Conservation (phyloP, 2,888 invertebrate species). For the Drosophila koepferae region DNA sequence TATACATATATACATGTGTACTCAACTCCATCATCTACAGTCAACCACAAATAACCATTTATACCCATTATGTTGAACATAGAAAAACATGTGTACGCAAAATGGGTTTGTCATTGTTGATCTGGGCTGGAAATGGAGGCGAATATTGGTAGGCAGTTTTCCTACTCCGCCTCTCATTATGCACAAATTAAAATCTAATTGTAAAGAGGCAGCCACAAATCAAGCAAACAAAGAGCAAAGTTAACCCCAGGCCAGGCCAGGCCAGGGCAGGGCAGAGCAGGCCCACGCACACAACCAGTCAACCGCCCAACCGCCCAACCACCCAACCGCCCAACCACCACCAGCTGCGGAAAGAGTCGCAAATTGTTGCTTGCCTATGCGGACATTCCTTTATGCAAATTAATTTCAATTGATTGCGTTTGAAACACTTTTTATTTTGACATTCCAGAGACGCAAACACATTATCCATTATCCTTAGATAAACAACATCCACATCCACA, state of each 20-base stretch:
- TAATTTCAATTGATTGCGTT: constrained; percentile 80
- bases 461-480: constrained; percentile 69
- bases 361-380: constrained; percentile 52
- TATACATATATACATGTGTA: background rate
- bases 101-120: constrained; percentile 56
- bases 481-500: constrained; percentile 44
- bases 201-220: constrained; percentile 60
- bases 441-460: constrained; percentile 71
- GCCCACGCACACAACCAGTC: background rate
- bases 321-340: background rate
- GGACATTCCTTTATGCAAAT: constrained; percentile 81
- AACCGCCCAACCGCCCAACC: background rate
- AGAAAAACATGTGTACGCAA: constrained; percentile 20
- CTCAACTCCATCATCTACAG: background rate
- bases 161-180: constrained; percentile 46
- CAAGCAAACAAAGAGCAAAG: constrained; percentile 63
- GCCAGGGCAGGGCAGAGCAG: background rate
- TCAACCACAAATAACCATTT: background rate
- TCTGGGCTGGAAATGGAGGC: constrained; percentile 5
- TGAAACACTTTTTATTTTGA: constrained; percentile 74
- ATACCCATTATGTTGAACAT: background rate
- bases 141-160: constrained; percentile 30
- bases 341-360: constrained; percentile 31
- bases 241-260: constrained; percentile 39
- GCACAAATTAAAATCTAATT: constrained; percentile 73